Evolutionary conservation across 2,797 vertebrate species (phyloP).

Genomic region (Neosilurus hyrtlii): DNA sequence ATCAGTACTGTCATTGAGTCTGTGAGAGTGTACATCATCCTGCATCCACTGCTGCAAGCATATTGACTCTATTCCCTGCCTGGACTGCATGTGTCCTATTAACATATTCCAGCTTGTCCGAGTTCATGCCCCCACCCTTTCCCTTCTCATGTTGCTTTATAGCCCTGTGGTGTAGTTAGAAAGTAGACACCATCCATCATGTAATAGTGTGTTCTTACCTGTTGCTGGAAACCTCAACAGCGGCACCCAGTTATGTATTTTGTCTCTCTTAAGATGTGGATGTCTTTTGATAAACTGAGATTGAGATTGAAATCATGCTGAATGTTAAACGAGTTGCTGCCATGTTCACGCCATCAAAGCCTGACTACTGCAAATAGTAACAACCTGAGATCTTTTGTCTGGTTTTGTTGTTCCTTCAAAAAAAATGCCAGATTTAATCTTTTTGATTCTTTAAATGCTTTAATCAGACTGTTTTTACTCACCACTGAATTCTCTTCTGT

Average conservation of each 20-base stretch:
- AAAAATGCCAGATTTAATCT: background rate
- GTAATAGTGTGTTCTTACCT: background rate
- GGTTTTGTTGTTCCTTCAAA: background rate
- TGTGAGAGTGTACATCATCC: constrained; percentile 31
- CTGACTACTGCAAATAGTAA: background rate
- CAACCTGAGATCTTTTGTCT: background rate
- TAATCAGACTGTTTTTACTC: background rate
- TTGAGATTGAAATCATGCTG: background rate
- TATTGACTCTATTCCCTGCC: background rate
- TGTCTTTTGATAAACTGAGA: constrained; percentile 17
- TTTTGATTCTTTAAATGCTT: constrained; percentile 1
- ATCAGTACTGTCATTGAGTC: background rate
- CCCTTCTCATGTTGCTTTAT: background rate
- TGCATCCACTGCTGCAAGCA: constrained; percentile 15
- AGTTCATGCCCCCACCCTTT: constrained; percentile 1
- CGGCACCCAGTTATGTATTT: background rate
- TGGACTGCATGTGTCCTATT: constrained; percentile 21
- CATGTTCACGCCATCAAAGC: background rate
- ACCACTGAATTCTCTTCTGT: background rate
- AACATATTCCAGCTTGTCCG: constrained; percentile 25
- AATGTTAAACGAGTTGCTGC: background rate
- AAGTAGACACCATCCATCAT: background rate
- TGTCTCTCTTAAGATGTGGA: too few species aligned
- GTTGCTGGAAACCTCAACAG: constrained; percentile 25
- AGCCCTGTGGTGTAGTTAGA: background rate